Evolutionary conservation across 1,140 invertebrate species (phyloP).

Genomic region (Drosophila repletoides): DNA sequence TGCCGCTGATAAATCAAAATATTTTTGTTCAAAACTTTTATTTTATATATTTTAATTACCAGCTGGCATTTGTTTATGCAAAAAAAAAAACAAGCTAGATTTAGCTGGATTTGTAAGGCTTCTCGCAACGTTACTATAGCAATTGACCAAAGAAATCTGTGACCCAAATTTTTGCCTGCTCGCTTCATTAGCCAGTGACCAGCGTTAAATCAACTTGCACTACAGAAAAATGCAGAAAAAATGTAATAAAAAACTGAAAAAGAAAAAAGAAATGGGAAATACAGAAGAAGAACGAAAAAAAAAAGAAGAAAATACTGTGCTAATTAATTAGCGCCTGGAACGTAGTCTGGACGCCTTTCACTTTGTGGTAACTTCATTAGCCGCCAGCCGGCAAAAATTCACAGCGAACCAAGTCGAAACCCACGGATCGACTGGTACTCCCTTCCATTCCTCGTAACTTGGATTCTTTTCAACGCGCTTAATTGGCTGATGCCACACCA

Average conservation of each 20-base stretch:
- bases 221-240: slow-evolving; percentile 2
- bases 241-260: slow-evolving; percentile 5
- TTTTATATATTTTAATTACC: slow-evolving; percentile 16
- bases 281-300: not conserved
- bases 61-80: slow-evolving; percentile 7
- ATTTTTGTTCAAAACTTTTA: slow-evolving; percentile 16
- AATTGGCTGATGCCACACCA: slow-evolving; percentile 48
- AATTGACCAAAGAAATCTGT: not conserved
- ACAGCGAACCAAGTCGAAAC: not conserved
- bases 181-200: slow-evolving; percentile 35
- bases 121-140: too few species aligned
- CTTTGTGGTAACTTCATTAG: slow-evolving; percentile 53
- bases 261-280: slow-evolving; percentile 7
- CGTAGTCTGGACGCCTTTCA: slow-evolving; percentile 48
- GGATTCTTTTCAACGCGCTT: slow-evolving; percentile 39
- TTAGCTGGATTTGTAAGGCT: too few species aligned
- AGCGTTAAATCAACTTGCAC: slow-evolving; percentile 12
- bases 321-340: slow-evolving; percentile 49
- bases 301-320: slow-evolving; percentile 16
- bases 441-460: slow-evolving; percentile 12
- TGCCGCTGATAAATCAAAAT: slow-evolving; percentile 17
- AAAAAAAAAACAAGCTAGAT: not conserved
- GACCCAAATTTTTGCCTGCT: not conserved
- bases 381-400: not conserved
- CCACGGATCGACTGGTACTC: slow-evolving; percentile 32